Evolutionary conservation across 2,888 invertebrate genomes (phyloP), one percentile per base, ranked within the genome.

Genomic region (Campaea margaritaria): DNA sequence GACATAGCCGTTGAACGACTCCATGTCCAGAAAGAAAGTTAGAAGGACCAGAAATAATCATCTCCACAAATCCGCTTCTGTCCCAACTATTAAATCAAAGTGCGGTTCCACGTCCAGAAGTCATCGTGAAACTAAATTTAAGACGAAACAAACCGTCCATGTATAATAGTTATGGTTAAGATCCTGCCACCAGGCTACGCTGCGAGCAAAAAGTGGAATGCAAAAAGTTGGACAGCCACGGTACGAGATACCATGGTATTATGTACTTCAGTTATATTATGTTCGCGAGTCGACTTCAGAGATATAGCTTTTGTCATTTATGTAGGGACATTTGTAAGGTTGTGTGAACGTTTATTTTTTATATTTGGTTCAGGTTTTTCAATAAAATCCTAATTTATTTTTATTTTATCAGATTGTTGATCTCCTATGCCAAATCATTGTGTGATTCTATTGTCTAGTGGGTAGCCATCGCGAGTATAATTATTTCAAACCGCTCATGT

Each of bases 131-230:
- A 84, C 79, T 79, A 85, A 84, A 86, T 85, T 86, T 84, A 78
- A 86, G 86, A 85, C 76, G 87, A 85, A 85, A 83, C 82, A 84
- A 85, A 84, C 81, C 74, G 76, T 76, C 78, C 82, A 83, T 87
- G 86, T 86, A 86, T 82, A 83, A 83, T 86, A 84, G 86, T 87
- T 83, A 84, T 82, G 85, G 85, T 87, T 83, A 83, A 81, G 83
- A 81, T 76, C 73, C 78, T 67, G 86, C 85, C 81, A 82, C 86
- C 82, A 79, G 63, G 83, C 85, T 87, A 87, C 86, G 86, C 85
- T 76, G 80, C 27, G 28, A 70, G 74, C 79, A 79, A 80, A 81
- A 77, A 75, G 68, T 60, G 56, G 45, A 50, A 38, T 43, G 74
- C 78, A 83, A 82, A 82, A 83, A 81, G 74, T 79, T 71, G 74